Percentiles rank a stretch among this genome's conserved stretches.
Conservation (phyloP, 1,140 invertebrate species). For the Drosophila subobscura region DNA sequence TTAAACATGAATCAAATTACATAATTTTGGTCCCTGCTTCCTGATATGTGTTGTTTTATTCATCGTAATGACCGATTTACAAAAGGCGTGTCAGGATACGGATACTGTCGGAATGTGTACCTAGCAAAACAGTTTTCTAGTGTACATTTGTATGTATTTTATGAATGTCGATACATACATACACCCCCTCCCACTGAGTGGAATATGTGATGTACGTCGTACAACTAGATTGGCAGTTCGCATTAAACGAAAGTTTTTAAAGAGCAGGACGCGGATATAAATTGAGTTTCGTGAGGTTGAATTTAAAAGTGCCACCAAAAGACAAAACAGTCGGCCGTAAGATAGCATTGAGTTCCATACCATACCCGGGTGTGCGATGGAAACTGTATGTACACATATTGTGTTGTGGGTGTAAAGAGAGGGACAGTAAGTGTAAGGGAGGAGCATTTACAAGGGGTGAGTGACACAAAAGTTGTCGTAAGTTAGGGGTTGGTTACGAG, state of each 20-base stretch:
- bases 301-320: no score
- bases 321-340: no score
- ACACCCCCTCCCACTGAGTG: slow-evolving; percentile 3
- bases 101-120: slow-evolving; percentile 28
- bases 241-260: neutral
- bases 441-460: slow-evolving; percentile 56
- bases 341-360: neutral
- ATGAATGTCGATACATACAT: slow-evolving; percentile 2
- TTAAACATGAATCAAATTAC: neutral
- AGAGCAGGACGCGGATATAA: no score
- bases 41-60: neutral
- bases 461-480: slow-evolving; percentile 47
- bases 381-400: slow-evolving; percentile 1
- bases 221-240: neutral
- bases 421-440: slow-evolving; percentile 18
- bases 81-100: slow-evolving; percentile 11
- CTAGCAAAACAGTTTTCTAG: slow-evolving; percentile 9
- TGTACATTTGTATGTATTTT: slow-evolving; percentile 19
- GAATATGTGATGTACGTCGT: neutral
- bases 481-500: slow-evolving; percentile 61
- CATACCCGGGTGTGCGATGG: neutral
- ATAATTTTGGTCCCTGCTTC: neutral
- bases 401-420: slow-evolving; percentile 7
- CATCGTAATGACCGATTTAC: no score
- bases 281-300: no score